phyloP scores from a whole-genome alignment of 2,888 invertebrate genomes.

The Holacanthella duospinosa region DNA sequence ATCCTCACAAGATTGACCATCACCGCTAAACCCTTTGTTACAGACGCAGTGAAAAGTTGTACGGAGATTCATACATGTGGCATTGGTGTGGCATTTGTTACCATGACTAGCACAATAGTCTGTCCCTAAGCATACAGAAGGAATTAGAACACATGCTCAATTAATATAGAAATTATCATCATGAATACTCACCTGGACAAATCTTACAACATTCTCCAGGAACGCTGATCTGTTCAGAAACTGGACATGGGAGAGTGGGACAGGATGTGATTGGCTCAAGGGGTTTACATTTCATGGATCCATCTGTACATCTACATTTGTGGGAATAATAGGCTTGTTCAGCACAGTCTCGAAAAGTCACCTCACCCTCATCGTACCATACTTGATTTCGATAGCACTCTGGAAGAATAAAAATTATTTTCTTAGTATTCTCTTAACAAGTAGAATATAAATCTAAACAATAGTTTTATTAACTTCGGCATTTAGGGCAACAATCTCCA shows the following conservation, averaged over 20 bases:
- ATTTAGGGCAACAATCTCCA: conserved; percentile 75
- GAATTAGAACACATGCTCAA: neutral
- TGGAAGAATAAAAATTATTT: neutral
- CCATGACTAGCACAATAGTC: conserved; percentile 75
- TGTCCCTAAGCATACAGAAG: conserved; percentile 50
- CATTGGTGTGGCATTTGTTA: conserved; percentile 79
- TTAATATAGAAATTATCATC: neutral
- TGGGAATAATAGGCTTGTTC: conserved; percentile 38
- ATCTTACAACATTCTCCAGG: conserved; percentile 82
- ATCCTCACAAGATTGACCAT: conserved; percentile 63
- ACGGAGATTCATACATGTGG: conserved; percentile 80
- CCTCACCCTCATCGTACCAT: conserved; percentile 70
- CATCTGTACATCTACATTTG: conserved; percentile 69
- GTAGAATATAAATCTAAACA: neutral
- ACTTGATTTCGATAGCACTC: conserved; percentile 1
- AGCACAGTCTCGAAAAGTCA: conserved; percentile 62
- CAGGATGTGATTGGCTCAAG: conserved; percentile 63
- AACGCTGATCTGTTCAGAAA: conserved; percentile 64
- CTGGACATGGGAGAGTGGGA: conserved; percentile 65
- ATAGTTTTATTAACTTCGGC: conserved; percentile 59
- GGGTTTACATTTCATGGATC: conserved; percentile 64
- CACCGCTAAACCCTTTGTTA: conserved; percentile 77
- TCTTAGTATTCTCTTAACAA: neutral
- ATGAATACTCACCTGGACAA: conserved; percentile 58
- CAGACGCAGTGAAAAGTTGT: conserved; percentile 85